Conservation (phyloP, 2,888 invertebrate species). For the Cremastinae sp. region DNA sequence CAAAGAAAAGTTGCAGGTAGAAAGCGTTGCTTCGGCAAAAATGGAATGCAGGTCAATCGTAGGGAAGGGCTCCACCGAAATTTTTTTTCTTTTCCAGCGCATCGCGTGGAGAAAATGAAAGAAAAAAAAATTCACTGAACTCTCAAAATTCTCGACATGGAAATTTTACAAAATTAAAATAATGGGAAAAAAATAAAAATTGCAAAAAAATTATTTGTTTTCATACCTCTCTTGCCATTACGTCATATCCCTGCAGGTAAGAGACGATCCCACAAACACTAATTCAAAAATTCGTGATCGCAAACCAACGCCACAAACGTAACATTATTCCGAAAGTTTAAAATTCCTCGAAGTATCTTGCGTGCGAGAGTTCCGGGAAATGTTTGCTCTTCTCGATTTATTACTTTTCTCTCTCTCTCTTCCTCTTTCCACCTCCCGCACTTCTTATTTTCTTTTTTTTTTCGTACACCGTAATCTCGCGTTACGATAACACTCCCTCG, state of each 20-base stretch:
- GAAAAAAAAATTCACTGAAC: conserved; percentile 1
- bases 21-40: conserved; percentile 26
- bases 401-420: conserved; percentile 12
- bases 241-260: conserved; percentile 81
- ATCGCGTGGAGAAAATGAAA: not conserved
- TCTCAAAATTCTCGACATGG: no score
- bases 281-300: conserved; percentile 68
- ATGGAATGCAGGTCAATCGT: conserved; percentile 59
- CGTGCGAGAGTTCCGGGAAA: not conserved
- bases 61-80: conserved; percentile 53
- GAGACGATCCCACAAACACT: conserved; percentile 78
- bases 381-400: conserved; percentile 19
- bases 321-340: conserved; percentile 66
- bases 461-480: not conserved
- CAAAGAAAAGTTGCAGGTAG: conserved; percentile 42
- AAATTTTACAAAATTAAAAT: no score
- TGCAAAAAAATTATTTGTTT: conserved; percentile 4
- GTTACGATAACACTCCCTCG: conserved; percentile 30
- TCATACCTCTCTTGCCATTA: conserved; percentile 82
- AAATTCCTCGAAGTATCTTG: no score
- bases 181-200: no score
- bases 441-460: not conserved
- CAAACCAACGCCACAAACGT: conserved; percentile 68
- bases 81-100: not conserved
- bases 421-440: conserved; percentile 8